phyloP scores from a whole-genome alignment of 2,113 vertebrate genomes.

The Rallus limicola region DNA sequence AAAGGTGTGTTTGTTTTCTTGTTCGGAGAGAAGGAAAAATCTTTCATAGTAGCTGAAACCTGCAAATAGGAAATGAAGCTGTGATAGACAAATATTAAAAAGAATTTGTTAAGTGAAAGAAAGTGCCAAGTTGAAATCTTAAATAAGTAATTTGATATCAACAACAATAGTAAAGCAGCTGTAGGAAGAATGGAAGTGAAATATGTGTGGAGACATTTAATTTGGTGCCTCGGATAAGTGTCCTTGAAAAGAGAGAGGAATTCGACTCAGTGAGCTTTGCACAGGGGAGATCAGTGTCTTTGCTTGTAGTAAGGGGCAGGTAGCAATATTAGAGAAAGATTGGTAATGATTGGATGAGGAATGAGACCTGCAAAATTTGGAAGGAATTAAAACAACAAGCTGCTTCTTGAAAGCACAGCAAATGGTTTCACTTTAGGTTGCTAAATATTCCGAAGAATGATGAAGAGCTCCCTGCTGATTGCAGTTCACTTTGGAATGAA shows the following conservation, averaged over 20 bases:
- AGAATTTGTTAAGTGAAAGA: not conserved
- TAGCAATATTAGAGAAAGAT: slow-evolving; percentile 7
- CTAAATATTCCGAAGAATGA: not conserved
- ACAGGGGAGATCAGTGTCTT: not conserved
- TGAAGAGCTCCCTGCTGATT: slow-evolving; percentile 1
- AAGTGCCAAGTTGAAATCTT: not conserved
- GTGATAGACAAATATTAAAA: not conserved
- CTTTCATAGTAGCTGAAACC: not conserved
- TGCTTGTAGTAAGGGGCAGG: not conserved
- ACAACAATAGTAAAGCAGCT: not conserved
- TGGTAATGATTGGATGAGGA: not conserved
- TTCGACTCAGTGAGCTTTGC: not conserved
- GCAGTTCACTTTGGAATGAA: not conserved
- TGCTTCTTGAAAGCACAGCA: not conserved
- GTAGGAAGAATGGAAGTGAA: not conserved
- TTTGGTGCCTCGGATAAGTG: not conserved
- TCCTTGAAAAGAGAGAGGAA: not conserved
- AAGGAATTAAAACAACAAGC: not conserved
- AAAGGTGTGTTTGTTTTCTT: not conserved
- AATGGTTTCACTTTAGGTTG: not conserved
- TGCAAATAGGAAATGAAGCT: not conserved
- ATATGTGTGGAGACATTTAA: not conserved
- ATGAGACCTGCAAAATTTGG: not conserved
- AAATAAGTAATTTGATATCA: not conserved
- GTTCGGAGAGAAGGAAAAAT: not conserved